Evolutionary conservation across 37 sponge, comb jelly and placozoan genomes (phyloP).

Genomic region (Cliona cf. orientalis): DNA sequence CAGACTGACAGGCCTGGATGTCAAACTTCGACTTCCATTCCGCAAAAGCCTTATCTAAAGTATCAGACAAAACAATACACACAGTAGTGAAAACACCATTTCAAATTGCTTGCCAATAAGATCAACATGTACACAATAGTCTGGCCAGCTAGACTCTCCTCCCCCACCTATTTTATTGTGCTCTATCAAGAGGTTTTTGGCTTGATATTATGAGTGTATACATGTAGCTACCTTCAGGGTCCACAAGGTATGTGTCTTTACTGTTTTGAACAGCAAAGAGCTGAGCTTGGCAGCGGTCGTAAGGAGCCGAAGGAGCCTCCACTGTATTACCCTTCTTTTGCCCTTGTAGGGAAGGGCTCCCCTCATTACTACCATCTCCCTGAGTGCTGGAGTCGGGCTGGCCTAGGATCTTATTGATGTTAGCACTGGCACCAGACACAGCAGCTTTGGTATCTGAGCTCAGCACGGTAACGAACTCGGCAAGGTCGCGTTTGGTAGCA

Average conservation of each 20-base stretch:
- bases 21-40: constrained; percentile 60
- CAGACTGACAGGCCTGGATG: constrained; percentile 46
- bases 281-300: constrained; percentile 56
- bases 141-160: not conserved
- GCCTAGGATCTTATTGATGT: constrained; percentile 30
- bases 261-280: constrained; percentile 40
- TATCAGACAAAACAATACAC: not conserved
- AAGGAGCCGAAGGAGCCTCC: constrained; percentile 12
- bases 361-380: not conserved
- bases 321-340: not conserved
- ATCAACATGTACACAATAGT: too few species aligned
- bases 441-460: constrained; percentile 57
- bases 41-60: constrained; percentile 3
- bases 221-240: constrained; percentile 38
- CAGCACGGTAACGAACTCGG: constrained; percentile 71
- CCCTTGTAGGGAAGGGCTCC: not conserved
- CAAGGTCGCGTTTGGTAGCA: constrained; percentile 71
- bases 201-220: too few species aligned
- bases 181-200: too few species aligned
- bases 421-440: constrained; percentile 47
- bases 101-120: not conserved
- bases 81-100: not conserved
- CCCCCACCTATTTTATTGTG: too few species aligned
- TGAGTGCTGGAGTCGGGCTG: not conserved
- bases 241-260: constrained; percentile 26